A percentile compares a stretch with the other conserved stretches of the same genome.
Evolutionary conservation across 2,888 invertebrate genomes (phyloP).

Genomic region (Myathropa florea): DNA sequence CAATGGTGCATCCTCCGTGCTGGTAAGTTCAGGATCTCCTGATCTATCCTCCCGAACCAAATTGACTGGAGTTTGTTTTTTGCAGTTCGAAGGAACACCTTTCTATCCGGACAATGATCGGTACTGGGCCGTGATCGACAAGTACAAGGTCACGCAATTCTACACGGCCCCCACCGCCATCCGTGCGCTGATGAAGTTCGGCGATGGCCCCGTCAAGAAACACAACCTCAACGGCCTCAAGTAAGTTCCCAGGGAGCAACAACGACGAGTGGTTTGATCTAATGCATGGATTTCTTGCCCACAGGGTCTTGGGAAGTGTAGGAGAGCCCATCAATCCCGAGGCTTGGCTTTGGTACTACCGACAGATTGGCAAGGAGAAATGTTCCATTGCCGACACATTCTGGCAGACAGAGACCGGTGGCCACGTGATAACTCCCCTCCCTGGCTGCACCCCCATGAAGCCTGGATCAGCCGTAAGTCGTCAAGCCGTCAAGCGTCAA

Average conservation of each 20-base stretch:
- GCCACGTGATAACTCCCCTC: slow-evolving; percentile 96
- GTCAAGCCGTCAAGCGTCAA: neutral
- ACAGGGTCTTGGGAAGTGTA: slow-evolving; percentile 95
- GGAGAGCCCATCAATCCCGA: slow-evolving; percentile 99
- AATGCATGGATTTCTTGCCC: slow-evolving; percentile 58
- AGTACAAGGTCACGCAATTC: slow-evolving; percentile 97
- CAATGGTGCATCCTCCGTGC: slow-evolving; percentile 95
- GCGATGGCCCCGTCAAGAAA: slow-evolving; percentile 91
- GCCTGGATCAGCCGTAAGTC: slow-evolving; percentile 96
- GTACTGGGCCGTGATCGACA: slow-evolving; percentile 95
- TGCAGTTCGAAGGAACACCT: slow-evolving; percentile 97
- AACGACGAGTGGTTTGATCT: neutral
- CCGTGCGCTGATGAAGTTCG: slow-evolving; percentile 96
- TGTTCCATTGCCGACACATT: slow-evolving; percentile 99
- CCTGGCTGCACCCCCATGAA: slow-evolving; percentile 98
- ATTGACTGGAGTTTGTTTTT: slow-evolving; percentile 65
- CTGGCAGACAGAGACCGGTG: slow-evolving; percentile 99
- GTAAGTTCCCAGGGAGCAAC: slow-evolving; percentile 72
- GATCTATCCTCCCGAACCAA: neutral
- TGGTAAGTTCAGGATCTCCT: slow-evolving; percentile 84
- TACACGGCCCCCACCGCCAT: slow-evolving; percentile 99
- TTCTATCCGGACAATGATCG: slow-evolving; percentile 96
- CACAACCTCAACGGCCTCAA: slow-evolving; percentile 81
- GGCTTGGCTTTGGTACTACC: slow-evolving; percentile 98
- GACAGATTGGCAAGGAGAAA: slow-evolving; percentile 88